Evolutionary conservation across 1,140 invertebrate species (phyloP).

Genomic region (Pseudomyrmex gracilis): DNA sequence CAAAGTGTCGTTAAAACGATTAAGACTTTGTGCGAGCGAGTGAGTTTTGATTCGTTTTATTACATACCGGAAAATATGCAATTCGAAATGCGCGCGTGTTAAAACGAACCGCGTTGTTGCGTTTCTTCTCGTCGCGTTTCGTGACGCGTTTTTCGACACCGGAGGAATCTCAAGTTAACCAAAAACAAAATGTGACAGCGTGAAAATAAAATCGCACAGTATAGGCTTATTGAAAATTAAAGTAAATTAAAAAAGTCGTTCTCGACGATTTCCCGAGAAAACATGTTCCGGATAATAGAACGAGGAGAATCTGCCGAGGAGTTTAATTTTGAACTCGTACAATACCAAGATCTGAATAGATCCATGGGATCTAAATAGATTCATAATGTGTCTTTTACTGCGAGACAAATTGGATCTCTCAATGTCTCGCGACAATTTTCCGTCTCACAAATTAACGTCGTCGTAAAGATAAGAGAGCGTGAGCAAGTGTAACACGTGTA

Average conservation of each 20-base stretch:
- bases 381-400: conserved; percentile 26
- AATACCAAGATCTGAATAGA: too few relatives aligned
- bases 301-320: background rate
- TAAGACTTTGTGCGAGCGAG: conserved; percentile 11
- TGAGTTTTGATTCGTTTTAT: conserved; percentile 44
- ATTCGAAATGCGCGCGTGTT: conserved; percentile 38
- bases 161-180: conserved; percentile 11
- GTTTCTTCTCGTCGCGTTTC: conserved; percentile 8
- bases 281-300: conserved; percentile 1
- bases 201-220: conserved; percentile 45
- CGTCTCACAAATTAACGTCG: background rate
- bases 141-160: background rate
- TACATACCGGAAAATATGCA: conserved; percentile 3
- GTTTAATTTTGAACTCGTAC: conserved; percentile 4
- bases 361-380: background rate
- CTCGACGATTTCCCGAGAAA: background rate
- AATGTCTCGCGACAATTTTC: background rate
- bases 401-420: background rate
- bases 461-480: background rate
- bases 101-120: conserved; percentile 25
- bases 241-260: too few relatives aligned
- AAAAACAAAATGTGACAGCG: conserved; percentile 38
- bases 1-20: conserved; percentile 36
- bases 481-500: too few relatives aligned
- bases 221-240: conserved; percentile 47